Evolutionary conservation across 2,888 invertebrate species (phyloP), one percentile per base, ranked within the genome.

Genomic region (Rhimphoctona megacephalus): DNA sequence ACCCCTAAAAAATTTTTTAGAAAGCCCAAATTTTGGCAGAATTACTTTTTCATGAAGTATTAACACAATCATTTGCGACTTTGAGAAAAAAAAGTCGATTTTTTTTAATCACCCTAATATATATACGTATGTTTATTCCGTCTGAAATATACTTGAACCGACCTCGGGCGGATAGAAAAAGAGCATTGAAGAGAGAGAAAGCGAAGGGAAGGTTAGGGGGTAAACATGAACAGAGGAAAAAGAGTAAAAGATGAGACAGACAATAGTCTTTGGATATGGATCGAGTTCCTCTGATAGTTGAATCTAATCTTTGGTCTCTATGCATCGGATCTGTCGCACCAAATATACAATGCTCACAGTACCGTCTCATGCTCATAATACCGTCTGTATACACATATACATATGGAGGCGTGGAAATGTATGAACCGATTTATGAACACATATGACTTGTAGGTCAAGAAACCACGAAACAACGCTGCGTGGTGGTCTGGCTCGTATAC

Each of bases 391-490:
- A 11, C 67, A 46, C 36, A 70, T 11, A 5, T 33, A 43, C 9
- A 5, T 33, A 43, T 9, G 4, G 30, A 73, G 25, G n/a, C 19
- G 11, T 52, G 11, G 11, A 57, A 52, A 36, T 19, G 30, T 61
- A 80, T 80, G 43, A 46, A 46, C 46, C 30, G 52, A 70, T 84
- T 80, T 69, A 74, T 67, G 64, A 39, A 74, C 49, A 36, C 52
- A 61, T 76, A 49, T 64, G 74, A 76, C 74, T 83, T 43, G 74
- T 70, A 36, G 79, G 80, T 84, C 69, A 76, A 69, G 61, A 84
- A 83, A 54, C 66, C 43, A 57, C 66, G 70, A 70, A 72, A 36
- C 54, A 54, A 61, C 57, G 54, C 54, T 0, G 46, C 61, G 39
- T 64, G 66, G 49, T 72, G 69, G 33, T 39, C 66, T 46, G 61